These are phyloP conservation scores for Volucella inanis DNA, from an alignment of 2,888 invertebrate species.

Conservation along the genomic window DNA sequence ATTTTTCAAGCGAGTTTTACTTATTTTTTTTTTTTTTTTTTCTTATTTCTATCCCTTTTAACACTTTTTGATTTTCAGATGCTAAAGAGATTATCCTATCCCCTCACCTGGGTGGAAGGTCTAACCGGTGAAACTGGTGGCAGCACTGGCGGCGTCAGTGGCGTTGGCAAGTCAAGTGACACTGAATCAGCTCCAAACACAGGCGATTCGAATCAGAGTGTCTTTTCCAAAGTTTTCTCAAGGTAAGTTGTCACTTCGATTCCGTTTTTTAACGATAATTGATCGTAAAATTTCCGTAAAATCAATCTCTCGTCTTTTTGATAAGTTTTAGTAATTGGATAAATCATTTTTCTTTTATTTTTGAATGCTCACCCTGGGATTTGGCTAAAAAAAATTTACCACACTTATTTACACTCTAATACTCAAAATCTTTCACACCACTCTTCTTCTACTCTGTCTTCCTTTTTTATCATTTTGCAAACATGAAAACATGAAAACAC, in stretches of 20 bases:
- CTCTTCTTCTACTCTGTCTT: conserved; percentile 34
- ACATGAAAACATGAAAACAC: conserved; percentile 41
- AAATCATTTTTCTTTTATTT: conserved; percentile 69
- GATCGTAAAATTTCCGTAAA: conserved; percentile 39
- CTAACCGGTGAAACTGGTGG: conserved; percentile 89
- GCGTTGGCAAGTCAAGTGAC: conserved; percentile 80
- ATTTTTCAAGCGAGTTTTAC: too few species aligned
- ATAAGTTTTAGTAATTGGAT: conserved; percentile 65
- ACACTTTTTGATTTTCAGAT: conserved; percentile 85
- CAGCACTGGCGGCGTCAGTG: conserved; percentile 77
- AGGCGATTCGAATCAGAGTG: conserved; percentile 87
- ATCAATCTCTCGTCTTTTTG: conserved; percentile 46
- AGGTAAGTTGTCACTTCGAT: conserved; percentile 85
- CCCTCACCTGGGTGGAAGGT: conserved; percentile 95
- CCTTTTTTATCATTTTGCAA: conserved; percentile 70
- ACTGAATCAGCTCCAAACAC: conserved; percentile 83
- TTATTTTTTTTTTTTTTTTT: background rate
- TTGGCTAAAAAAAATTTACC: conserved; percentile 76
- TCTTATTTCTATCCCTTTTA: too few species aligned
- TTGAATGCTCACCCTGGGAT: conserved; percentile 77
- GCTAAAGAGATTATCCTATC: conserved; percentile 95
- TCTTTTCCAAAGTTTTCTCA: conserved; percentile 96
- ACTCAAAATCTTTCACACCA: conserved; percentile 29
- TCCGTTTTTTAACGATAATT: too few species aligned
- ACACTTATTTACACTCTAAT: background rate